Conservation (phyloP, 2,888 invertebrate genomes). For the Drosophila eohydei region DNA sequence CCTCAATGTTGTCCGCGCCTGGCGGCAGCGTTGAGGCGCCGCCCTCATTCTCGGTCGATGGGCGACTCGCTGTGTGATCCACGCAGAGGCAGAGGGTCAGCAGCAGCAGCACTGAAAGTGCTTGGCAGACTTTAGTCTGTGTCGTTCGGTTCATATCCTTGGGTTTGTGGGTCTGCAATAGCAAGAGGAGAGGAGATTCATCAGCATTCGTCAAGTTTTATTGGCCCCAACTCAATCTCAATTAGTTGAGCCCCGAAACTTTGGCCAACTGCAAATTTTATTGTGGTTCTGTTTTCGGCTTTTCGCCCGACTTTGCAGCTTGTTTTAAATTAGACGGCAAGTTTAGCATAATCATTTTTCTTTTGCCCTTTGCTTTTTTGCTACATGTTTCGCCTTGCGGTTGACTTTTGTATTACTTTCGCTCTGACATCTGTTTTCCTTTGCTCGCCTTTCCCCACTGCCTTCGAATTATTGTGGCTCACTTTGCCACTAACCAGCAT, state of each 20-base stretch:
- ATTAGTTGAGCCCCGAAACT: slow-evolving; percentile 63
- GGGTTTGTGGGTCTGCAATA: slow-evolving; percentile 46
- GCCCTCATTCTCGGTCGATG: slow-evolving; percentile 42
- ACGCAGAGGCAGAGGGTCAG: slow-evolving; percentile 48
- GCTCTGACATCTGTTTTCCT: slow-evolving; percentile 34
- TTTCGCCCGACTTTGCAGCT: slow-evolving; percentile 40
- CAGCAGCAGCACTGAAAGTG: slow-evolving; percentile 61
- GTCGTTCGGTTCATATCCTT: slow-evolving; percentile 61
- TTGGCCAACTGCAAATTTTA: slow-evolving; percentile 69
- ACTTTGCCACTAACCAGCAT: slow-evolving; percentile 35
- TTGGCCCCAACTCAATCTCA: slow-evolving; percentile 69
- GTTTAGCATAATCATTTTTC: slow-evolving; percentile 63
- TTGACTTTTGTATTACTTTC: slow-evolving; percentile 72
- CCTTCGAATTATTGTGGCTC: slow-evolving; percentile 21
- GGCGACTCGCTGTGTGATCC: slow-evolving; percentile 40
- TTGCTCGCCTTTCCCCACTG: slow-evolving; percentile 12
- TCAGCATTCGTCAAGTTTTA: slow-evolving; percentile 60
- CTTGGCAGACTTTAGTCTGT: slow-evolving; percentile 38
- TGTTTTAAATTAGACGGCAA: slow-evolving; percentile 74
- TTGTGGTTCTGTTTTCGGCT: slow-evolving; percentile 51
- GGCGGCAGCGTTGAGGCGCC: slow-evolving; percentile 47
- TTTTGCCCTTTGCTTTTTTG: slow-evolving; percentile 42
- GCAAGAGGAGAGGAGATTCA: slow-evolving; percentile 34
- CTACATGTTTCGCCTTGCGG: slow-evolving; percentile 63
- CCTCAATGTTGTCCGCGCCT: slow-evolving; percentile 81